Base-by-base conservation (phyloP, 92 coral and sea anemone genomes). In the Porites divaricata region DNA sequence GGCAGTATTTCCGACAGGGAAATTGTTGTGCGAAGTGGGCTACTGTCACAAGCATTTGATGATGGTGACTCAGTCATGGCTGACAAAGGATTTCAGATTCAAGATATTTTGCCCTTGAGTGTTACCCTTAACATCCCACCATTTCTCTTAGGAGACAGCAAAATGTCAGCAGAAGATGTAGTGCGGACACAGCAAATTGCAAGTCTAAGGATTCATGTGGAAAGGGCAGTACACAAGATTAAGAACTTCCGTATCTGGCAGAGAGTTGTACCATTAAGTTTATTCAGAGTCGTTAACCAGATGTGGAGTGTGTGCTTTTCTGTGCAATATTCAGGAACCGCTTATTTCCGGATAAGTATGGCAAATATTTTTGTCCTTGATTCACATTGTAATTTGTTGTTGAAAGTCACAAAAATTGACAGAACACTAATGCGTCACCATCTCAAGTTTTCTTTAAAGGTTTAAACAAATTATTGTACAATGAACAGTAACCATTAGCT, bases 11-110 rank as follows among this genome's bases (percentile, higher is more conserved):
- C 85, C 2, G 89, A 89, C 67, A 61, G 89, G n/a, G 92, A 90
- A 80, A 90, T 90, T 81, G 92, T 89, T 8, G 51, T 24, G 11
- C 61, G 83, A 64, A 89, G 92, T 89, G 92, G 90, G 8, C 21
- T 90, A 3, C 61, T 90, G 45, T 56, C 83, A 54, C 93, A 86
- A 25, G 64, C 63, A 53, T 90, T 86, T 72, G 79, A 90, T 6
- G 79, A 63, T 58, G 85, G 88, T 1, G 93, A 90, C 63, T 41
- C 76, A 10, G 93, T 85, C 9, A 89, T 89, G 92, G 92, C 92
- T 8, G 92, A 89, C 71, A 85, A 89, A 49, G 92, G 89, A 26
- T 89, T 78, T 23, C 73, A 67, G 67, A 85, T 89, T 8, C 81
- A 84, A 21, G 92, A 89, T 58, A 58, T 87, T 8, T 73, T 90